Percentiles rank a stretch among this genome's conserved stretches.
Evolutionary conservation across 2,113 vertebrate species (phyloP).

Genomic region (Tupaia chinensis): DNA sequence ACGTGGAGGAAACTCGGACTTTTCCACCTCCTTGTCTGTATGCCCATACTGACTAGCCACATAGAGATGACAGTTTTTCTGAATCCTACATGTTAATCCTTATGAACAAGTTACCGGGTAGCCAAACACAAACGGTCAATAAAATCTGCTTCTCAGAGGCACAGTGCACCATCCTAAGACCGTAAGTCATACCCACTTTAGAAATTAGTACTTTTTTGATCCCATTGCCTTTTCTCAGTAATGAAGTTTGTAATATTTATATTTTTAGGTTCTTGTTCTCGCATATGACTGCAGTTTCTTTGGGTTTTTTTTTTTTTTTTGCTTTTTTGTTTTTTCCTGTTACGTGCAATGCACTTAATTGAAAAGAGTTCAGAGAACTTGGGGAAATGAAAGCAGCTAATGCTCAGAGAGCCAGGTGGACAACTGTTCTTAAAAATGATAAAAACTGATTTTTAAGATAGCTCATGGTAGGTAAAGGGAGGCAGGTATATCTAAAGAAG

Average conservation of each 20-base stretch:
- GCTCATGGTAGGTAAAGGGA: neutral
- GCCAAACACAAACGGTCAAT: neutral
- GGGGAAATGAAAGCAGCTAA: neutral
- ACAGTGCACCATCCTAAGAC: neutral
- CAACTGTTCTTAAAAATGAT: slow-evolving; percentile 42
- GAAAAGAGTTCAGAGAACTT: slow-evolving; percentile 19
- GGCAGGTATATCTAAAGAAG: neutral
- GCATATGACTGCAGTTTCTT: neutral
- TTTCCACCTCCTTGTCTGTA: neutral
- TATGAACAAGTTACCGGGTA: neutral
- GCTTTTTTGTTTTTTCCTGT: slow-evolving; percentile 36
- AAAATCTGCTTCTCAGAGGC: neutral
- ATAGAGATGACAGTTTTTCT: neutral
- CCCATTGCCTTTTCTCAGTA: neutral
- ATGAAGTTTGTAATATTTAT: neutral
- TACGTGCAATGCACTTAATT: slow-evolving; percentile 31
- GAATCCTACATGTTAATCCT: neutral
- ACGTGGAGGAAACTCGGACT: neutral
- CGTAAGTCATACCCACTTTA: neutral
- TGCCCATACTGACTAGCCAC: neutral
- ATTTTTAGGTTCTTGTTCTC: slow-evolving; percentile 30
- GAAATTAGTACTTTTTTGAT: slow-evolving; percentile 44
- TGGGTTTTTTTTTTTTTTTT: no score
- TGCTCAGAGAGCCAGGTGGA: neutral
- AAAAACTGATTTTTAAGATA: slow-evolving; percentile 21